phyloP scores from a whole-genome alignment of 2,113 vertebrate species.

The Puffinus mauretanicus region DNA sequence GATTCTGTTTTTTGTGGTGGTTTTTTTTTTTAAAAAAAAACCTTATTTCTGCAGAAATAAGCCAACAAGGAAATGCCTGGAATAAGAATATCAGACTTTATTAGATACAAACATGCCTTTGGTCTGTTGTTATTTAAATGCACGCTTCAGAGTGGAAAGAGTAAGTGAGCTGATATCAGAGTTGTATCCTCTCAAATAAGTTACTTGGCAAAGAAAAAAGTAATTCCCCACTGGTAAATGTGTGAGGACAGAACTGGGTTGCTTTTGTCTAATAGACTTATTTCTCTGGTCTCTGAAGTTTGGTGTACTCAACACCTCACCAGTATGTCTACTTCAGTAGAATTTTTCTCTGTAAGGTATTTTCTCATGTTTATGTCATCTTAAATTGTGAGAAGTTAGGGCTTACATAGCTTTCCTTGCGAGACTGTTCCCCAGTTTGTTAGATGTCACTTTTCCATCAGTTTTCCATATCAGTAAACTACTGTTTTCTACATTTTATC shows the following conservation, averaged over 20 bases:
- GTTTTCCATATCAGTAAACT: rapidly evolving
- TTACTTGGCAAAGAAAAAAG: neutral
- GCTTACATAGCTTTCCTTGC: neutral
- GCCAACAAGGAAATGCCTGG: neutral
- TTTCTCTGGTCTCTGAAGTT: neutral
- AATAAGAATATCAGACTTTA: neutral
- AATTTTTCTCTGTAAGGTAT: neutral
- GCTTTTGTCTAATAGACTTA: neutral
- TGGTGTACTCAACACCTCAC: neutral
- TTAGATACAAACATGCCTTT: neutral
- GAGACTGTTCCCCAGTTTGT: rapidly evolving
- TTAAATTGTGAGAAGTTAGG: no score
- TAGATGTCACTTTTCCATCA: neutral
- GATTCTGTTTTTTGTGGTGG: neutral
- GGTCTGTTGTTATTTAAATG: neutral
- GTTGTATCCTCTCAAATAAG: neutral
- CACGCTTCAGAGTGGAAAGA: neutral
- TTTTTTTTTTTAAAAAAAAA: neutral
- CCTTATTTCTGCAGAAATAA: neutral
- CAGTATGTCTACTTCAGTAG: rapidly evolving
- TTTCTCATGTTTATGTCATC: neutral
- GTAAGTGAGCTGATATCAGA: neutral
- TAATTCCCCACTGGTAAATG: neutral
- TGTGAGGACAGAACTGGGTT: neutral
- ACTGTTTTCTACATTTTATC: neutral